Evolutionary conservation across 2,888 invertebrate genomes (phyloP), one percentile per base, ranked within the genome.

Genomic region (Calameuta idolon): DNA sequence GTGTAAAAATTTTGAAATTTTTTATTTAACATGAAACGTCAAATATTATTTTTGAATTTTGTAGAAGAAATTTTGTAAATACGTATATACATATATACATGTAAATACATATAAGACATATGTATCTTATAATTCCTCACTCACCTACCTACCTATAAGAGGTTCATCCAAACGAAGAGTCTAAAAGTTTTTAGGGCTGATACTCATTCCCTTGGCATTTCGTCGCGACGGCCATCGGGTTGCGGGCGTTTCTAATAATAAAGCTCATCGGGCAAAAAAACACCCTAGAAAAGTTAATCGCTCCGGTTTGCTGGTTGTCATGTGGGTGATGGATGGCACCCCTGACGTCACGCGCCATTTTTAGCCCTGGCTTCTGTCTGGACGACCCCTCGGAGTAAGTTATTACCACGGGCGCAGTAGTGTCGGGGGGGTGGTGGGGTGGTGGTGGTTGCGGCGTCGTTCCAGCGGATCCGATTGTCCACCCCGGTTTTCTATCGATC

Each of bases 271-370:
- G 79, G 81, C 81, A 68, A 76, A 73, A 74, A 35, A 75, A 77
- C 75, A 74, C 75, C 75, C 79, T 76, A 82, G 80, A 81, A 82
- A 86, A 85, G 83, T 85, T 85, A 86, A 86, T 86, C 85, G 85
- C 82, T 82, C 80, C 82, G 84, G 85, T 85, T 86, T 85, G 85
- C 83, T 82, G 83, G 80, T 84, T 86, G 86, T 86, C 83, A 81
- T 77, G 75, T 69, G 30, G 78, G 78, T 85, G 85, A 86, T 86
- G 82, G 84, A 86, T 85, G 85, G 55, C 80, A 79, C 77, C 80
- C 81, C 81, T 85, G 83, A 85, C 83, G 84, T 85, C 81, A 85
- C 79, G 77, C 69, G 69, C 75, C 77, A 75, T 77, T 79, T 83
- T 83, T 80, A 83, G 79, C 79, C n/a, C 76, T 73, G 76, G 69